Evolutionary conservation across 2,797 vertebrate genomes (phyloP).

Genomic region (Tauraco hartlaubi): DNA sequence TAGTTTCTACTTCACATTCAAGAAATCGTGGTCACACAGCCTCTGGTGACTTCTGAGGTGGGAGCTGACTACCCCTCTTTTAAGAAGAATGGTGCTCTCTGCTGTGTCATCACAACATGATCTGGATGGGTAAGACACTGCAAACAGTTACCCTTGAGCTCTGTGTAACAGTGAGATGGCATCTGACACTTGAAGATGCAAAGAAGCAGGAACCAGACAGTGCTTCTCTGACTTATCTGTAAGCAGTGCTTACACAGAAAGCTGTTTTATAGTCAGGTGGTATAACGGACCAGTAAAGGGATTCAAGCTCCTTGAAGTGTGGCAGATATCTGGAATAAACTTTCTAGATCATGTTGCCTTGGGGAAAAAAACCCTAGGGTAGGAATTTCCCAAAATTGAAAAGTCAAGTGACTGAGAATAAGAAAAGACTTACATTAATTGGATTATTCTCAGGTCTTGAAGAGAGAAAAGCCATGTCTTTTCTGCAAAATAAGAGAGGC

Average conservation of each 20-base stretch:
- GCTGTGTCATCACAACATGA: no score
- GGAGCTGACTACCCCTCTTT: fast-evolving
- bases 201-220: not conserved
- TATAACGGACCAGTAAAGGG: not conserved
- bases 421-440: not conserved
- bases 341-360: not conserved
- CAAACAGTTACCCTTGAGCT: not conserved
- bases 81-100: not conserved
- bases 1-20: not conserved
- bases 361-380: not conserved
- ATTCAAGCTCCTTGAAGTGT: not conserved
- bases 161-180: not conserved
- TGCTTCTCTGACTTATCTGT: not conserved
- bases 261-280: not conserved
- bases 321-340: not conserved
- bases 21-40: not conserved
- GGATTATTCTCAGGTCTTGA: not conserved
- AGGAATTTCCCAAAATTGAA: not conserved
- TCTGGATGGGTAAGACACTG: not conserved
- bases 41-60: not conserved
- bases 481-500: not conserved
- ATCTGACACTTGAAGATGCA: not conserved
- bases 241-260: not conserved
- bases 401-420: not conserved
- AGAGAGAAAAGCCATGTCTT: not conserved